Percentiles rank a stretch among this genome's conserved stretches.
Evolutionary conservation across 1,140 invertebrate species (phyloP).

Genomic region (Cephus cinctus): DNA sequence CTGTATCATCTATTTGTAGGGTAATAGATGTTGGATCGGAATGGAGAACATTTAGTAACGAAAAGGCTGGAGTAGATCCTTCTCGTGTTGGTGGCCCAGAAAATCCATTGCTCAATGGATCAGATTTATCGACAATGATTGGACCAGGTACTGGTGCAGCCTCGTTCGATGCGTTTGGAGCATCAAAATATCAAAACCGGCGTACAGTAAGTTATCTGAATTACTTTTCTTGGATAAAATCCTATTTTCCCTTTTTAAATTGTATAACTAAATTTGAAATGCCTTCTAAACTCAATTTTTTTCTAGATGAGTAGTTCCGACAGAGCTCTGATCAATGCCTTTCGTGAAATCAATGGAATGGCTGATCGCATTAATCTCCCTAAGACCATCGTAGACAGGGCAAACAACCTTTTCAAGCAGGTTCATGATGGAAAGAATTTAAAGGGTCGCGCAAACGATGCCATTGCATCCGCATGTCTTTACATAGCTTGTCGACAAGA

Average conservation of each 20-base stretch:
- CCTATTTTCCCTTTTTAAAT: neutral
- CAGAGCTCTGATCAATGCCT: constrained; percentile 91
- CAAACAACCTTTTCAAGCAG: constrained; percentile 96
- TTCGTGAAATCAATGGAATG: constrained; percentile 96
- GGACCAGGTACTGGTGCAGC: constrained; percentile 86
- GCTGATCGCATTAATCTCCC: constrained; percentile 96
- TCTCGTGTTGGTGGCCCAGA: constrained; percentile 97
- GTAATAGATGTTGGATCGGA: constrained; percentile 99
- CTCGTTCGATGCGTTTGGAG: constrained; percentile 79
- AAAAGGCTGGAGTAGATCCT: constrained; percentile 94
- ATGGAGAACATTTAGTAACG: constrained; percentile 99
- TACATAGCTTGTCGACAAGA: constrained; percentile 99
- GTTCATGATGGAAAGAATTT: constrained; percentile 96
- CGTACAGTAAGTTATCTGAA: constrained; percentile 63
- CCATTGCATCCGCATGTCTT: constrained; percentile 96
- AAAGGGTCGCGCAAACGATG: constrained; percentile 92
- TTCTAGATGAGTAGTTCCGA: constrained; percentile 86
- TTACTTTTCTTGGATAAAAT: neutral
- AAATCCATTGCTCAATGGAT: constrained; percentile 93
- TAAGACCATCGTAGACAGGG: constrained; percentile 91
- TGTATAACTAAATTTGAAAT: neutral
- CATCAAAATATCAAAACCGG: constrained; percentile 91
- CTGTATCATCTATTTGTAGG: constrained; percentile 62
- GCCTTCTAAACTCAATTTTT: too few relatives aligned
- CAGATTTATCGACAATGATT: constrained; percentile 97